A percentile compares a stretch with the other conserved stretches of the same genome.
These are phyloP conservation scores for Drosophila tani DNA, from an alignment of 1,140 invertebrate species.

Conservation along the genomic window DNA sequence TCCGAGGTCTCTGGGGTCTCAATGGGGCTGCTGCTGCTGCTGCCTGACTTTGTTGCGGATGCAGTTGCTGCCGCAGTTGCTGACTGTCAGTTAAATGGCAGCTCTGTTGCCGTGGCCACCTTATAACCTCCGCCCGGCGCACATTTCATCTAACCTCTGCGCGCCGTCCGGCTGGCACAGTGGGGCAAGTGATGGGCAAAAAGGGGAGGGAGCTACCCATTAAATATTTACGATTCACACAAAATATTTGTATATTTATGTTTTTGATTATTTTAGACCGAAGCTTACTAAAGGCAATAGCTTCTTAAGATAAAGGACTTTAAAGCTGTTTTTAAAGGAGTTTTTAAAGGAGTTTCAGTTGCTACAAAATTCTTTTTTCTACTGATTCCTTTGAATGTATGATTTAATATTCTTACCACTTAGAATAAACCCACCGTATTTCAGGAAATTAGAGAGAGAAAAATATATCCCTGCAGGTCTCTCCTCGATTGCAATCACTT, in stretches of 20 bases:
- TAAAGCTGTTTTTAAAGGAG: no score
- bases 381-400: no score
- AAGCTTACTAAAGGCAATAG: background rate
- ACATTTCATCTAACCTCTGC: conserved; percentile 79
- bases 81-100: conserved; percentile 78
- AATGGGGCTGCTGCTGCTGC: conserved; percentile 48
- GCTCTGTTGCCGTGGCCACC: conserved; percentile 76
- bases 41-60: conserved; percentile 50
- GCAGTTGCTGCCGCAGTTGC: conserved; percentile 23
- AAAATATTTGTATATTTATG: background rate
- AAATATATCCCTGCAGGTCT: conserved; percentile 41
- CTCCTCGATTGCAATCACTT: conserved; percentile 75
- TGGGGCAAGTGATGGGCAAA: background rate
- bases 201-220: background rate
- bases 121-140: conserved; percentile 73
- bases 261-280: no score
- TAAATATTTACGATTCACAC: background rate
- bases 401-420: background rate
- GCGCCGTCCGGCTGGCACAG: conserved; percentile 52
- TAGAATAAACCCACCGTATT: conserved; percentile 1
- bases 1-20: conserved; percentile 54
- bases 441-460: conserved; percentile 2
- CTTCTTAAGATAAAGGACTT: no score
- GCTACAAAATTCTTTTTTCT: no score
- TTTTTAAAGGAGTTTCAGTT: no score